A percentile compares a stretch with the other conserved stretches of the same genome.
Conservation (phyloP, 2,113 vertebrate genomes). For the Sphyrna mokarran region DNA sequence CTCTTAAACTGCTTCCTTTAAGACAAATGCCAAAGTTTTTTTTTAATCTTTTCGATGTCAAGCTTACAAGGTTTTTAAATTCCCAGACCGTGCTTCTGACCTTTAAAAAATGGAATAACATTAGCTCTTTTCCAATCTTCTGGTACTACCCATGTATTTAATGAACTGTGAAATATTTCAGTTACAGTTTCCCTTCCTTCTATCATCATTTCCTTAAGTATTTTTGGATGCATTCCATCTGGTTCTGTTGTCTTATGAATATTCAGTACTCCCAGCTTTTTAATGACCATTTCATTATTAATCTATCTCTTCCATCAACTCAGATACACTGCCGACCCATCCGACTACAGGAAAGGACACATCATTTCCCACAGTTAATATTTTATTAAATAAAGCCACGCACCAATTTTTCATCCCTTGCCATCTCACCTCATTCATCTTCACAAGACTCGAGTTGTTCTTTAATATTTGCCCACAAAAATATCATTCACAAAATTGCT, state of each 20-base stretch:
- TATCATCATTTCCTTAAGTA: constrained; percentile 29
- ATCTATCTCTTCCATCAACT: constrained; percentile 22
- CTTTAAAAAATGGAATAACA: constrained; percentile 33
- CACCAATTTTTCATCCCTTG: not conserved
- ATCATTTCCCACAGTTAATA: not conserved
- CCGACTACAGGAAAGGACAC: not conserved
- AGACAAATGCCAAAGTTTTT: not conserved
- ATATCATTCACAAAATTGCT: not conserved
- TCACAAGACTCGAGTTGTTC: not conserved
- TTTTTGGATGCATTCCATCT: constrained; percentile 37
- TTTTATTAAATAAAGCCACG: not conserved
- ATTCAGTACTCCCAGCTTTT: not conserved
- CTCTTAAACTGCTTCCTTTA: not conserved
- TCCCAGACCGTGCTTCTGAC: constrained; percentile 17
- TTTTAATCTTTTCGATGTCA: not conserved
- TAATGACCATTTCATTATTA: constrained; percentile 31
- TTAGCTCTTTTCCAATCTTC: constrained; percentile 13
- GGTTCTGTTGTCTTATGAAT: constrained; percentile 37
- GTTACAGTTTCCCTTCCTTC: not conserved
- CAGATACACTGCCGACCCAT: not conserved
- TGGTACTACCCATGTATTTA: constrained; percentile 2
- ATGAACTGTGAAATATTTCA: constrained; percentile 37
- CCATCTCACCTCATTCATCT: too few relatives aligned
- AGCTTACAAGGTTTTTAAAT: not conserved
- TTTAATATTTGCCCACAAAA: not conserved